Base-by-base conservation (phyloP, 2,888 invertebrate genomes). In the Branchipolynoe longqiensis region DNA sequence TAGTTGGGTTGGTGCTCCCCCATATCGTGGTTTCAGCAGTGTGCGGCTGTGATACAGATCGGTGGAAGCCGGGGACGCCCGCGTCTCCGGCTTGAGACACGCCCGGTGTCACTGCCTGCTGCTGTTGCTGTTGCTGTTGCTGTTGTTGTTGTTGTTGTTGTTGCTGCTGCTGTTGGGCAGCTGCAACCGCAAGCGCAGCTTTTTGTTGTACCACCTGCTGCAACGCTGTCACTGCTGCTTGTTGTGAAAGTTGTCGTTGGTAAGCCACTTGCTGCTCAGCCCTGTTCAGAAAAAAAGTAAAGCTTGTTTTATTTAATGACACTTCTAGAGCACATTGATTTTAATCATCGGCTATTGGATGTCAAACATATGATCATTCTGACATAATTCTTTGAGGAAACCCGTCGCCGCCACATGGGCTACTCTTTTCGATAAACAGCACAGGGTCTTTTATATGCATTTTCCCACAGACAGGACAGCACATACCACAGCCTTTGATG, bases 51-150 rank as follows among this genome's bases (percentile, higher is more conserved):
- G 84, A 84, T 36, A 73, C 36, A n/a, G 84, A 84, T 8, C 84
- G 84, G n/a, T 69, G 73, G 73, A 73, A 84, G 54, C 36, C 41
- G 2, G 69, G 22, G 54, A 73, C 56, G 56, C 64, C 84, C 33
- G 69, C 73, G 28, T 54, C 83, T 28, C 56, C 81, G 38, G 58
- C 85, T 62, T 89, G 88, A 78, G 89, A 88, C 14, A 89, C 25
- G 25, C 25, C 25, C 62, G 62, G 14, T 22, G 40, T n/a, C 18
- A 18, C 38, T 4, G 14, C 31, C 22, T 25, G 48, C 58, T 31
- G 33, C 31, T 28, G 58, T 40, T 12, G 31, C 28, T 25, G n/a
- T 33, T 78, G 78, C 12, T 41, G 48, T 28, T 78, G 31, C 6
- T 41, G 31, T 48, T 78, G 78, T 31, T 62, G 62, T 12, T 54